Evolutionary conservation across 2,888 invertebrate genomes (phyloP), one percentile per base, ranked within the genome.

Genomic region (Phasia obesa): DNA sequence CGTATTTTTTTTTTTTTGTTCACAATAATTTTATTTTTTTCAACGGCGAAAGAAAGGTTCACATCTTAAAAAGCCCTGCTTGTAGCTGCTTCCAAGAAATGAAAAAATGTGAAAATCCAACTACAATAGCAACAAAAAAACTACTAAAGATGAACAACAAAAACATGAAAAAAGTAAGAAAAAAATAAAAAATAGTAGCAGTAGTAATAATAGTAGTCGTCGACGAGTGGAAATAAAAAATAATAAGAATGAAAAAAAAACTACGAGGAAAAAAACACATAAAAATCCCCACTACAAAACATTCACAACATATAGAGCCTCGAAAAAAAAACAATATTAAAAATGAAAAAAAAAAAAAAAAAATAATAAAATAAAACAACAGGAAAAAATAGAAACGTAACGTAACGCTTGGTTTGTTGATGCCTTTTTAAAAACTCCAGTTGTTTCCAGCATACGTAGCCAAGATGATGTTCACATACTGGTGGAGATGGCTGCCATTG

Each of bases 91-190:
- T 80, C 80, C 23, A 82, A 86, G 78, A 81, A 86, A 85, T 85
- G 79, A 85, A 85, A 86, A 87, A 86, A 88, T 87, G 86, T 87
- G 86, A 87, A 87, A 87, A 86, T 79, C 79, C 73, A 73, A 53
- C 73, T 65, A 67, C 44, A 79, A 86, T 84, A 80, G 70, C 69
- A 77, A 67, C 60, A 53, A 60, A 47, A 31, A 21, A 81, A 70
- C 65, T 76, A 69, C 59, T 73, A 71, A 47, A 80, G 49, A 73
- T 67, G 71, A 76, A 78, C 42, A 82, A 31, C 49, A 79, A 67
- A 44, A 53, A 51, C 19, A 71, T 27, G 27, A 60, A 67, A 60
- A 21, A 76, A 73, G 57, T 9, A 17, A 15, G 19, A 38, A 19
- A 11, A n/a, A 19, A 65, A 65, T 35, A 79, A 60, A 64, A 47